Percentiles rank a stretch among this genome's conserved stretches.
phyloP scores from a whole-genome alignment of 2,797 vertebrate species.

The Mus spretus region DNA sequence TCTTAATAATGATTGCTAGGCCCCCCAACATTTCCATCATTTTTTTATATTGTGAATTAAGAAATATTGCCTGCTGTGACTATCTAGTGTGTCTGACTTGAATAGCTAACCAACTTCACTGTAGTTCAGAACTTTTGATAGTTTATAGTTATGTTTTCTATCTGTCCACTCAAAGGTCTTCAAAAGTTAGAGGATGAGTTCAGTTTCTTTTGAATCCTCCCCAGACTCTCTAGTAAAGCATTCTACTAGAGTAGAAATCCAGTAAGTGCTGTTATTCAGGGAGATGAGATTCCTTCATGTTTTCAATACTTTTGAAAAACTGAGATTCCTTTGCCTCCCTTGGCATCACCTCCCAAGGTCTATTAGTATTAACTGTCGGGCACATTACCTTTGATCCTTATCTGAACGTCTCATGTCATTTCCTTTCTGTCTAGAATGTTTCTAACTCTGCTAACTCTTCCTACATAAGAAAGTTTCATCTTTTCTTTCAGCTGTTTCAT shows the following conservation, averaged over 20 bases:
- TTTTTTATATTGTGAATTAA: neutral
- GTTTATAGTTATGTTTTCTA: neutral
- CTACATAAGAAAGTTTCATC: neutral
- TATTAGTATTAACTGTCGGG: slow-evolving; percentile 2
- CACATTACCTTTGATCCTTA: slow-evolving; percentile 32
- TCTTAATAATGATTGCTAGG: neutral
- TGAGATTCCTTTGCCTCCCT: neutral
- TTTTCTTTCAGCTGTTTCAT: slow-evolving; percentile 30
- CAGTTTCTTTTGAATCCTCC: slow-evolving; percentile 41
- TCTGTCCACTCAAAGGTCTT: neutral
- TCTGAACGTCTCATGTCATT: neutral
- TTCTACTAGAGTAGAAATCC: slow-evolving; percentile 58
- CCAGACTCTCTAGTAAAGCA: slow-evolving; percentile 29
- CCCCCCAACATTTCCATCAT: neutral
- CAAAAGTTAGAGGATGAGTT: slow-evolving; percentile 35
- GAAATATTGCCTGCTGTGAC: neutral
- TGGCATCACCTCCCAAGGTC: slow-evolving; percentile 26
- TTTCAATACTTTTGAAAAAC: slow-evolving; percentile 70
- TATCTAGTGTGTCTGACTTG: neutral
- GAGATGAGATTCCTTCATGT: slow-evolving; percentile 38
- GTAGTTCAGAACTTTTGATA: slow-evolving; percentile 5
- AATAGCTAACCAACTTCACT: neutral
- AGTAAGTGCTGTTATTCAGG: slow-evolving; percentile 61
- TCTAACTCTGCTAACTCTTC: slow-evolving; percentile 25
- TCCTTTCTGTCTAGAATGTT: slow-evolving; percentile 31